phyloP scores from a whole-genome alignment of 2,797 vertebrate genomes.

The Peromyscus nudipes region DNA sequence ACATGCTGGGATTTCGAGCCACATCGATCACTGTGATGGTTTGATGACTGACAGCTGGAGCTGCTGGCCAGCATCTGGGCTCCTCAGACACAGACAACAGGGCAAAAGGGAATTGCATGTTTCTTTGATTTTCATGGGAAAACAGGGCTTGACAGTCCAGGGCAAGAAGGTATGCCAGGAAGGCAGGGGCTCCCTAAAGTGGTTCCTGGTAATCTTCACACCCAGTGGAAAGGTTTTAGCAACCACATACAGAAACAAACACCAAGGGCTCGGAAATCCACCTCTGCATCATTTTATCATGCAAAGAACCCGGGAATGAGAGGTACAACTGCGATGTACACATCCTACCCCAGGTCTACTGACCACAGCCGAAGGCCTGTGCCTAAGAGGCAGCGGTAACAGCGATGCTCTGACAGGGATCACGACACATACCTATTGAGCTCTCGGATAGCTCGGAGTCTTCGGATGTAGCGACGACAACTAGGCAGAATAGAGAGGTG shows the following conservation, averaged over 20 bases:
- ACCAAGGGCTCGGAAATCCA: neutral
- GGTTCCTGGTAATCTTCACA: fast-evolving
- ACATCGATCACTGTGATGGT: neutral
- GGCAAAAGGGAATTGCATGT: neutral
- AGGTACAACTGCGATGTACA: fast-evolving
- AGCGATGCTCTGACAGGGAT: neutral
- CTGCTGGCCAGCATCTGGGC: neutral
- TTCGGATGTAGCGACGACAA: slow-evolving; percentile 98
- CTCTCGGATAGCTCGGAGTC: slow-evolving; percentile 97
- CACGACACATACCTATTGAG: slow-evolving; percentile 93
- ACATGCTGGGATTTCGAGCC: neutral
- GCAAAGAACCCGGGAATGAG: neutral
- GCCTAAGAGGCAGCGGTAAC: neutral
- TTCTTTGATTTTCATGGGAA: neutral
- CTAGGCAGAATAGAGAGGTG: slow-evolving; percentile 98
- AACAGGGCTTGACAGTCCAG: neutral
- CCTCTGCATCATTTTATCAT: neutral
- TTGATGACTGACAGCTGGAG: neutral
- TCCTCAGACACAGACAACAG: neutral
- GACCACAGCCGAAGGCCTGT: fast-evolving
- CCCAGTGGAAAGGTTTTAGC: neutral
- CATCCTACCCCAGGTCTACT: neutral
- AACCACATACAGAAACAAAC: neutral
- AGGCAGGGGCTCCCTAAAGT: neutral
- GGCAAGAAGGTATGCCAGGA: no score